A percentile compares a stretch with the other conserved stretches of the same genome.
Conservation (phyloP, 1,140 invertebrate species). For the Lucilia sericata region DNA sequence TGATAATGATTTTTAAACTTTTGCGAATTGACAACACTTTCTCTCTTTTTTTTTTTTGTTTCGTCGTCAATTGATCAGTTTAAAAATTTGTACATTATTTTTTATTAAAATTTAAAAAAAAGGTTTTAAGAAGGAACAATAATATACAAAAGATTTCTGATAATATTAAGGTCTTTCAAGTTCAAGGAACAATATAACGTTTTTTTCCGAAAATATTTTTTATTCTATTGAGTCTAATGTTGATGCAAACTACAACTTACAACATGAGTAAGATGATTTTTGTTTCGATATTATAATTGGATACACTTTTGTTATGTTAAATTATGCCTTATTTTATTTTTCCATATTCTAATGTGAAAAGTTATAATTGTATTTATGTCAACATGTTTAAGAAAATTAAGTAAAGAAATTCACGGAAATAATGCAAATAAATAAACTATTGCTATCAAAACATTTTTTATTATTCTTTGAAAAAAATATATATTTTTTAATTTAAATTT, state of each 20-base stretch:
- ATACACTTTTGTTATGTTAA: too few relatives aligned
- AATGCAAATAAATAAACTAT: too few relatives aligned
- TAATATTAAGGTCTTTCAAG: conserved; percentile 43
- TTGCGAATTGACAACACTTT: background rate
- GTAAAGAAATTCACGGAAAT: too few relatives aligned
- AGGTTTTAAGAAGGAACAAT: background rate
- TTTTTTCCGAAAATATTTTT: background rate
- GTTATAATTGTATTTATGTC: too few relatives aligned
- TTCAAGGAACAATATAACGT: conserved; percentile 32
- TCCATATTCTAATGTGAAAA: too few relatives aligned
- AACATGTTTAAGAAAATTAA: too few relatives aligned
- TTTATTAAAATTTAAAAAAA: background rate
- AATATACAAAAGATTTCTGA: conserved; percentile 31
- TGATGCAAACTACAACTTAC: background rate
- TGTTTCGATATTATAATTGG: too few relatives aligned
- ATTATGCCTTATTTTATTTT: too few relatives aligned
- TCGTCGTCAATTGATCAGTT: background rate
- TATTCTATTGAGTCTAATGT: background rate
- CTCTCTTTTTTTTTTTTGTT: background rate
- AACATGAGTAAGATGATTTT: background rate
- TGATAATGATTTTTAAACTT: background rate
- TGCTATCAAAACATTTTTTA: too few relatives aligned
- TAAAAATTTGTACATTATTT: background rate
- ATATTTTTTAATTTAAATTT: too few relatives aligned
- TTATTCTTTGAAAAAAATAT: too few relatives aligned